Evolutionary conservation across 2,797 vertebrate genomes (phyloP).

Genomic region (Crenichthys baileyi): DNA sequence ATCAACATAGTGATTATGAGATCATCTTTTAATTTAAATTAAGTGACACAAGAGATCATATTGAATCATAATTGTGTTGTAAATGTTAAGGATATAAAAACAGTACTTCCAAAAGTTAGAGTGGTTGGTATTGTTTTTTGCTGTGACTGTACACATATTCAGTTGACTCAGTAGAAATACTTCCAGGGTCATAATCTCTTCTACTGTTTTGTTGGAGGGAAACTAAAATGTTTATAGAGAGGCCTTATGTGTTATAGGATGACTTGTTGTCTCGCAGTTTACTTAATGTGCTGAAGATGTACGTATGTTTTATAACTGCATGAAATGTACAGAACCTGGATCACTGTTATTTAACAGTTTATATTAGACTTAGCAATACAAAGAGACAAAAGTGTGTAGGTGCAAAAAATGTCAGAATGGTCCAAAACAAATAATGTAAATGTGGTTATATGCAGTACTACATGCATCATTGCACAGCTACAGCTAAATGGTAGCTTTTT

Average conservation of each 20-base stretch:
- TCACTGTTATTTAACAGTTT: neutral
- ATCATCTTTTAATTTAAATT: neutral
- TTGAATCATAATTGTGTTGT: neutral
- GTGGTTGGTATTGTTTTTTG: neutral
- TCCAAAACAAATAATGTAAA: neutral
- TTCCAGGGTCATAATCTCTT: neutral
- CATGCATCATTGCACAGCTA: neutral
- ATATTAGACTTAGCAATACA: neutral
- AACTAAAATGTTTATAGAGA: neutral
- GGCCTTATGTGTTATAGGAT: neutral
- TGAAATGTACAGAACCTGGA: neutral
- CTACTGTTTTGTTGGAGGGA: neutral
- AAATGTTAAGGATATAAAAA: neutral
- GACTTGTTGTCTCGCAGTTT: neutral
- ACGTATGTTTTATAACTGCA: neutral
- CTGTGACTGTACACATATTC: neutral
- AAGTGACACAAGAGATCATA: neutral
- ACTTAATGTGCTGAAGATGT: neutral
- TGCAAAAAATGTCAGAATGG: neutral
- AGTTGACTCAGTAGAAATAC: neutral
- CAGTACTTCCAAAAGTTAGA: neutral
- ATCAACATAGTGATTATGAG: neutral
- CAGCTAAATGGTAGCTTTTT: neutral
- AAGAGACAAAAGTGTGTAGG: neutral
- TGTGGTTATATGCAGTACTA: neutral